These are phyloP conservation scores for Ostrea edulis DNA, from an alignment of 1,140 invertebrate genomes.

Conservation along the genomic window DNA sequence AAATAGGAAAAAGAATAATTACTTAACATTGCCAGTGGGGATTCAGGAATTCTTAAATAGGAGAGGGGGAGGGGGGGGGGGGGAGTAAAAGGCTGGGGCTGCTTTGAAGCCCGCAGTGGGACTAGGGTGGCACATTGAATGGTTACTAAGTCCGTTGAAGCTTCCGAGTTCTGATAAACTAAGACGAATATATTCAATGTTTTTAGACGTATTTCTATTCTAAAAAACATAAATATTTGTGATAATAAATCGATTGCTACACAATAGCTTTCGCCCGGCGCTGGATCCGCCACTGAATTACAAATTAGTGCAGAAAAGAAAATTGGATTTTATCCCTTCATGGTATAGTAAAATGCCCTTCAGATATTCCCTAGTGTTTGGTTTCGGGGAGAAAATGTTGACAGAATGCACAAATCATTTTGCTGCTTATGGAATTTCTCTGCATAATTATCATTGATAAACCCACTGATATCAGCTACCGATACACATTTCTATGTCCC, in stretches of 20 bases:
- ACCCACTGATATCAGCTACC: neutral
- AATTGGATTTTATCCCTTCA: neutral
- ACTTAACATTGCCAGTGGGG: neutral
- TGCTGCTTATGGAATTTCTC: neutral
- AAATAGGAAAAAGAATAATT: conserved; percentile 45
- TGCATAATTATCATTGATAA: conserved; percentile 19
- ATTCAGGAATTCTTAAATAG: too few relatives aligned
- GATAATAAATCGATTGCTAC: too few relatives aligned
- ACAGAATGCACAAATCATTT: conserved; percentile 17
- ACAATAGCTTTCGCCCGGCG: neutral
- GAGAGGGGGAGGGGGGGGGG: too few relatives aligned
- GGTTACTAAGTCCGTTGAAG: too few relatives aligned
- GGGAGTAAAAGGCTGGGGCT: too few relatives aligned
- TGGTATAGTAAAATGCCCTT: neutral
- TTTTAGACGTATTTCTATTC: too few relatives aligned
- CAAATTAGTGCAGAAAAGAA: neutral
- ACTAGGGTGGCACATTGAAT: too few relatives aligned
- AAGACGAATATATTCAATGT: too few relatives aligned
- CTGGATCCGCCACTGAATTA: too few relatives aligned
- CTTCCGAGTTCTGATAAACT: too few relatives aligned
- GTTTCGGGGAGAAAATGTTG: neutral
- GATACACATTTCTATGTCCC: conserved; percentile 18
- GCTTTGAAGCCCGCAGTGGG: too few relatives aligned
- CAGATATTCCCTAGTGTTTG: neutral
- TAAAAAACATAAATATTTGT: too few relatives aligned